These are phyloP conservation scores for Sebastes matsubarae DNA, from an alignment of 2,797 vertebrate genomes.

Conservation along the genomic window DNA sequence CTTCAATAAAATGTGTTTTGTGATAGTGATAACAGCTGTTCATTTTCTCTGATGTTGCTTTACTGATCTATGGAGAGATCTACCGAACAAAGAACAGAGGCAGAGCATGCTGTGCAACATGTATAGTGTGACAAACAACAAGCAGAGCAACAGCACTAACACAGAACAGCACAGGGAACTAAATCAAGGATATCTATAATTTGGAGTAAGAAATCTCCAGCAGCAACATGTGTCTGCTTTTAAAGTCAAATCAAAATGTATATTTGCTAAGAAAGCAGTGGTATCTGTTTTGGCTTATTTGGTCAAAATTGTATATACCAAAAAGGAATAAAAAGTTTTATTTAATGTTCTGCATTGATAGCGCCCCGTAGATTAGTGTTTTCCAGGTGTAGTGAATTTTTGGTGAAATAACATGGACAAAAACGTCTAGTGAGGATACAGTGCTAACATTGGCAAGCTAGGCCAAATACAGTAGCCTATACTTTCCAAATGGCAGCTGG, in stretches of 20 bases:
- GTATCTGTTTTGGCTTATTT: not conserved
- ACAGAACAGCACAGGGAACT: not conserved
- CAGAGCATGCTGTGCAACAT: not conserved
- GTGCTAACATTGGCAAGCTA: not conserved
- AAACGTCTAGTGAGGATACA: not conserved
- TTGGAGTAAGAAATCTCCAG: not conserved
- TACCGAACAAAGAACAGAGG: not conserved
- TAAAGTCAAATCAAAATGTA: not conserved
- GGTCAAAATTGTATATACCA: not conserved
- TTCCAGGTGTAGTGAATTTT: not conserved
- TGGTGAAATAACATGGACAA: not conserved
- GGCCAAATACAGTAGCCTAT: not conserved
- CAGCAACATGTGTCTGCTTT: not conserved
- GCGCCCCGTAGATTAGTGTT: not conserved
- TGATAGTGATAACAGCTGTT: constrained; percentile 39
- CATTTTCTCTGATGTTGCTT: constrained; percentile 28
- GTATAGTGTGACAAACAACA: constrained; percentile 4
- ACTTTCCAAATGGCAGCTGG: not conserved
- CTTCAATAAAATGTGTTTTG: constrained; percentile 37
- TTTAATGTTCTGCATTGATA: not conserved
- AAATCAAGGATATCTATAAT: not conserved
- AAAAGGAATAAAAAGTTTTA: not conserved
- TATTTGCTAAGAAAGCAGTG: not conserved
- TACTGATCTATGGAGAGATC: not conserved
- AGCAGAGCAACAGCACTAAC: not conserved